These are phyloP conservation scores for Heterodera carotae DNA, from an alignment of 1,140 invertebrate genomes.

Conservation along the genomic window DNA sequence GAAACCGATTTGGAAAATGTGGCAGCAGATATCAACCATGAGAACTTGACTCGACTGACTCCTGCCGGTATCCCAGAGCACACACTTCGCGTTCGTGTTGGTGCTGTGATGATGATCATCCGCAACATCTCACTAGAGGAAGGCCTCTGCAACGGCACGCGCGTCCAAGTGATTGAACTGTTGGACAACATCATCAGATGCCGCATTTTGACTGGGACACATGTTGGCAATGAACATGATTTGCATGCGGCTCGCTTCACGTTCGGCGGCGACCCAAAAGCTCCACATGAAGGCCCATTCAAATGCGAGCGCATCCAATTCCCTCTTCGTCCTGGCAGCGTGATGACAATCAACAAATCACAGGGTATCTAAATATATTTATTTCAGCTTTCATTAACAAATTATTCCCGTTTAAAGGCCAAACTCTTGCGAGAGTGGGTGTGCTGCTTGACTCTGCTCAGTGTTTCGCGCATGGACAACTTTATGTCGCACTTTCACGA, in stretches of 20 bases:
- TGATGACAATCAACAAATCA: conserved; percentile 10
- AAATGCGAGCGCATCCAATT: conserved; percentile 3
- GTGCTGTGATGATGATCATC: conserved; percentile 16
- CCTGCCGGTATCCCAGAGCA: neutral
- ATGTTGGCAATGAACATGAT: conserved; percentile 6
- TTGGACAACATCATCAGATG: neutral
- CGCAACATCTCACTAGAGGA: neutral
- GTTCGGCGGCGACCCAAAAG: neutral
- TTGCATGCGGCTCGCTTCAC: neutral
- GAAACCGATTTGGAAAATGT: neutral
- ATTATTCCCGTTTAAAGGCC: neutral
- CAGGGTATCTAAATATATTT: neutral
- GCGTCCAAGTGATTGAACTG: neutral
- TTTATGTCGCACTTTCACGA: neutral
- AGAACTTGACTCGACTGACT: neutral
- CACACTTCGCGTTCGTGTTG: neutral
- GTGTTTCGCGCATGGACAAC: conserved; percentile 5
- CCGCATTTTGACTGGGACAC: neutral
- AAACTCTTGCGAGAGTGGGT: conserved; percentile 7
- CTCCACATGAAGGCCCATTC: neutral
- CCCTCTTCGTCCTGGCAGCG: neutral
- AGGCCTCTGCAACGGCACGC: conserved; percentile 4
- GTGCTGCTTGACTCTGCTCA: neutral
- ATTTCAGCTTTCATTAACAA: neutral
- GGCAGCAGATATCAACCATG: neutral